A percentile compares a stretch with the other conserved stretches of the same genome.
Evolutionary conservation across 2,888 invertebrate genomes (phyloP).

Genomic region (Scrobipalpa costella): DNA sequence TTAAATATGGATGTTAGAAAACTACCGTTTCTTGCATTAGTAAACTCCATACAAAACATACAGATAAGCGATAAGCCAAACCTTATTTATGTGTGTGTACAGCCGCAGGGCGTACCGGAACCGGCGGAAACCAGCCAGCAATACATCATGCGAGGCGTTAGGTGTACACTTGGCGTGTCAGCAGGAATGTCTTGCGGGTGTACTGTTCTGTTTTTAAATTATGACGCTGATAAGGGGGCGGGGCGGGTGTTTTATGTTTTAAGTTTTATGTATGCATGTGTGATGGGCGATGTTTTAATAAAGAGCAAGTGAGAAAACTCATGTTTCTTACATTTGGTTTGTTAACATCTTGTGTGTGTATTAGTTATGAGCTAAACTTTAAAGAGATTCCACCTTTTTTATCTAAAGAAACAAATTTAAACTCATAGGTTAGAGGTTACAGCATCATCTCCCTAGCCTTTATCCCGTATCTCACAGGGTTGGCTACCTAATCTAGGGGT

Average conservation of each 20-base stretch:
- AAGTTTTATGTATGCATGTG: no score
- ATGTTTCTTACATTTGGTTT: neutral
- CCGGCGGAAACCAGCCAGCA: constrained; percentile 53
- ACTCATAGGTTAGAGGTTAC: no score
- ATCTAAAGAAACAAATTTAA: no score
- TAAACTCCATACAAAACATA: constrained; percentile 8
- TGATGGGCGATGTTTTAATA: neutral
- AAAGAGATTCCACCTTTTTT: no score
- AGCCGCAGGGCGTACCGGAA: constrained; percentile 36
- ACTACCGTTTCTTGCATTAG: neutral
- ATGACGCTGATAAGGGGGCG: constrained; percentile 22
- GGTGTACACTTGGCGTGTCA: constrained; percentile 35
- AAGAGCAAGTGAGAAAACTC: neutral
- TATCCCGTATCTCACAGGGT: no score
- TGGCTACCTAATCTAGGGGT: no score
- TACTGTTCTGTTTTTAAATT: constrained; percentile 25
- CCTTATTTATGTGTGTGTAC: constrained; percentile 14
- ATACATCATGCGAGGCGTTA: constrained; percentile 64
- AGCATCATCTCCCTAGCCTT: no score
- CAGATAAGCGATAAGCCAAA: constrained; percentile 2
- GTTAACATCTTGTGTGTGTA: no score
- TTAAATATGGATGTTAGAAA: neutral
- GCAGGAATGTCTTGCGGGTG: constrained; percentile 30
- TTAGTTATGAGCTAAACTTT: no score
- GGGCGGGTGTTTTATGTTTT: constrained; percentile 4